phyloP scores from a whole-genome alignment of 2,797 vertebrate genomes.

The Typhlichthys eigenmanni region DNA sequence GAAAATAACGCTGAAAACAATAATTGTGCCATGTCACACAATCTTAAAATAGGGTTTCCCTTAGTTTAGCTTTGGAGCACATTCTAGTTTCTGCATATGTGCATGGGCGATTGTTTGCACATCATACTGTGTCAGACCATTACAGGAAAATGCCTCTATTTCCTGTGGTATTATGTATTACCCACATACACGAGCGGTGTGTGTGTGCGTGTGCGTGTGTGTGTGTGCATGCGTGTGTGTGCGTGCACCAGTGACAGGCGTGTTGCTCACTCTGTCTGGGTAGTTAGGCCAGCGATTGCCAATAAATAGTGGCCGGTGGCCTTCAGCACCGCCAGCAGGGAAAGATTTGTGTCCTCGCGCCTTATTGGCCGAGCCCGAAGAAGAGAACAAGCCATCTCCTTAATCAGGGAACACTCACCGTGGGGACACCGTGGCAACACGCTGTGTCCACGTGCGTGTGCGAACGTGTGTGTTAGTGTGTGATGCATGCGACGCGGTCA shows the following conservation, averaged over 20 bases:
- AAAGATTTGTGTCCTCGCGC: constrained; percentile 72
- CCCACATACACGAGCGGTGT: constrained; percentile 17
- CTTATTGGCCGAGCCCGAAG: constrained; percentile 66
- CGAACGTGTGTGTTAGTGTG: constrained; percentile 24
- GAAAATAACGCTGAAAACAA: too few relatives aligned
- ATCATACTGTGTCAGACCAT: constrained; percentile 25
- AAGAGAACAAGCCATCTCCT: constrained; percentile 70
- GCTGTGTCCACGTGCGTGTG: constrained; percentile 28
- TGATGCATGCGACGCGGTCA: neutral
- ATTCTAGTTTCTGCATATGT: too few relatives aligned
- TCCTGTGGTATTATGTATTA: constrained; percentile 23
- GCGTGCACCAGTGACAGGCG: constrained; percentile 55
- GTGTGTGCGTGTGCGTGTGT: neutral
- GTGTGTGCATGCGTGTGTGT: too few relatives aligned
- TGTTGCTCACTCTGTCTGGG: constrained; percentile 71
- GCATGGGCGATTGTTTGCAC: constrained; percentile 4
- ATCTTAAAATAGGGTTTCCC: too few relatives aligned
- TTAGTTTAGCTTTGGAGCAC: too few relatives aligned
- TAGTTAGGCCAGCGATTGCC: constrained; percentile 74
- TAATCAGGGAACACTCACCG: constrained; percentile 66
- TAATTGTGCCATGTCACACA: too few relatives aligned
- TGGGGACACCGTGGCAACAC: constrained; percentile 56
- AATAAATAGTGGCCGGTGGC: constrained; percentile 78
- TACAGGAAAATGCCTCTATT: constrained; percentile 29
- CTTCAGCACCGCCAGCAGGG: constrained; percentile 68